Percentiles rank a stretch among this genome's conserved stretches.
Evolutionary conservation across 2,888 invertebrate genomes (phyloP).

Genomic region (Epistrophella euchroma): DNA sequence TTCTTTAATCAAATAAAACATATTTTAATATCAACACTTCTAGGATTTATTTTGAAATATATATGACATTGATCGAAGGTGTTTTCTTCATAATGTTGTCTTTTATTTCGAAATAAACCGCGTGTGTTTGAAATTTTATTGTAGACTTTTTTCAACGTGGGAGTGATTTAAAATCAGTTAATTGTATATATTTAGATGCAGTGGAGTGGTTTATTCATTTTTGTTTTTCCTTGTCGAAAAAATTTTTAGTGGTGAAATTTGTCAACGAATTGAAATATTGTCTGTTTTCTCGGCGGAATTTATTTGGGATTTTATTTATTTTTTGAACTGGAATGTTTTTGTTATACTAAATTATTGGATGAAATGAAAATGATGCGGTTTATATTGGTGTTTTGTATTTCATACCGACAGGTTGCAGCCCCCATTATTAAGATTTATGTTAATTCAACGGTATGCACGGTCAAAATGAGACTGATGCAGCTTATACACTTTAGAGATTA

Average conservation of each 20-base stretch:
- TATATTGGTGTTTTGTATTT: not conserved
- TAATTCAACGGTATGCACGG: not conserved
- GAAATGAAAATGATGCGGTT: not conserved
- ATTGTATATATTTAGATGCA: slow-evolving; percentile 80
- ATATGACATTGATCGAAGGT: slow-evolving; percentile 6
- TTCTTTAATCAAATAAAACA: not conserved
- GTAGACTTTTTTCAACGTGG: slow-evolving; percentile 64
- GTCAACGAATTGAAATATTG: slow-evolving; percentile 19
- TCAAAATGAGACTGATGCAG: not conserved
- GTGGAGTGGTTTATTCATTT: slow-evolving; percentile 79
- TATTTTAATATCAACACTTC: not conserved
- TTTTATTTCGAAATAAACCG: not conserved
- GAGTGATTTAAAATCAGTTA: slow-evolving; percentile 79
- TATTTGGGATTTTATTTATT: too few relatives aligned
- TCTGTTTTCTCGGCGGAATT: not conserved
- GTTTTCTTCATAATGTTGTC: not conserved
- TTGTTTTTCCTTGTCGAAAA: slow-evolving; percentile 65
- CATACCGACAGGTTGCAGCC: not conserved
- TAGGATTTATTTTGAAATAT: not conserved
- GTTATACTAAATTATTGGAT: not conserved
- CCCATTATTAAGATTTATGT: not conserved
- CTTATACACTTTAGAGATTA: too few relatives aligned
- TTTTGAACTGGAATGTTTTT: not conserved
- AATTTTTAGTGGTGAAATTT: slow-evolving; percentile 34
- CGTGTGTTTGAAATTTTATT: not conserved